phyloP scores from a whole-genome alignment of 2,888 invertebrate genomes.

The Sminthurinus aureus region DNA sequence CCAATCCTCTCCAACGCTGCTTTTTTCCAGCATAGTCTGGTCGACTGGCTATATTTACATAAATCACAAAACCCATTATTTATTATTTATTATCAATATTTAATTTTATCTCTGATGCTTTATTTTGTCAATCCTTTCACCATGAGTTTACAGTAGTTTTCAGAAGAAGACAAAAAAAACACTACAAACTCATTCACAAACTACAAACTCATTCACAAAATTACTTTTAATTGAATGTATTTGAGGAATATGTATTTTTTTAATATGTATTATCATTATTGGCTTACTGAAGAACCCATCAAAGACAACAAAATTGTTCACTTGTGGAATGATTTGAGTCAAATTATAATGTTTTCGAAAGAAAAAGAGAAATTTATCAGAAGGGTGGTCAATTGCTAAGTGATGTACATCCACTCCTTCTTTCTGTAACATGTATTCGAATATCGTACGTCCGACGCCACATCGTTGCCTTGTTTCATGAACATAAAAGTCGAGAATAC shows the following conservation, averaged over 20 bases:
- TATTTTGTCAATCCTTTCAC: too few species aligned
- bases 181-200: too few species aligned
- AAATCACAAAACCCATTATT: too few species aligned
- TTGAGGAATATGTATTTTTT: too few species aligned
- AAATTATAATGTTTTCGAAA: constrained; percentile 82
- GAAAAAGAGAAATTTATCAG: constrained; percentile 86
- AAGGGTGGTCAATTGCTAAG: constrained; percentile 92
- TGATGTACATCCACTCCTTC: constrained; percentile 74
- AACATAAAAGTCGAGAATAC: constrained; percentile 93
- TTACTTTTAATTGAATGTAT: too few species aligned
- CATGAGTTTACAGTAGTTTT: too few species aligned
- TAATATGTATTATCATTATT: too few species aligned
- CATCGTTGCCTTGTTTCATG: constrained; percentile 82
- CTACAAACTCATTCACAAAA: too few species aligned
- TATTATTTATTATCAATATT: too few species aligned
- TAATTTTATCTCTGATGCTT: too few species aligned
- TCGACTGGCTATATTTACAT: too few species aligned
- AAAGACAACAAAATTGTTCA: constrained; percentile 88
- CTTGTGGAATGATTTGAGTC: constrained; percentile 76
- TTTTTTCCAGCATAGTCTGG: constrained; percentile 58
- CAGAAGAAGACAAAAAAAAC: too few species aligned
- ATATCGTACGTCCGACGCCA: constrained; percentile 84
- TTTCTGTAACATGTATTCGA: constrained; percentile 76
- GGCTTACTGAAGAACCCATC: constrained; percentile 75
- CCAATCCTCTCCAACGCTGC: constrained; percentile 54